Percentiles rank a stretch among this genome's conserved stretches.
phyloP scores from a whole-genome alignment of 2,797 vertebrate species.

The Pipistrellus pygmaeus region DNA sequence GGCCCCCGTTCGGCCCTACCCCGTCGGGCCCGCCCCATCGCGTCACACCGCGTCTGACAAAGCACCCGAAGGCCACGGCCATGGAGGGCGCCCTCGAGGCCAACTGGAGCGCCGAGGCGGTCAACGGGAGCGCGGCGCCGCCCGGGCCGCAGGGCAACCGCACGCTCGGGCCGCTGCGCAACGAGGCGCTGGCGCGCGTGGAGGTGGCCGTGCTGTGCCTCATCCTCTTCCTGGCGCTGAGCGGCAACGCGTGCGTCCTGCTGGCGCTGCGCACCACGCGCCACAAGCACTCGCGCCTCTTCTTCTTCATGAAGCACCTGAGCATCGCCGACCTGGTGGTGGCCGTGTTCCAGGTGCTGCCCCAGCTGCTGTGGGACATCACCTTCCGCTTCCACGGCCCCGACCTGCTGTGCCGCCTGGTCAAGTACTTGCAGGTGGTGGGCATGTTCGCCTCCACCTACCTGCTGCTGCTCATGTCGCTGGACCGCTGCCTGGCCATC shows the following conservation, averaged over 20 bases:
- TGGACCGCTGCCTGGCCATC: slow-evolving; percentile 97
- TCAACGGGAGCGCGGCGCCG: slow-evolving; percentile 14
- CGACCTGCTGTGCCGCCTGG: slow-evolving; percentile 94
- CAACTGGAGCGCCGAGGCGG: slow-evolving; percentile 57
- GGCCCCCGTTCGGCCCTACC: neutral
- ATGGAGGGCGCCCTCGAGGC: slow-evolving; percentile 58
- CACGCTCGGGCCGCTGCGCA: slow-evolving; percentile 92
- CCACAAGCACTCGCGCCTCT: slow-evolving; percentile 96
- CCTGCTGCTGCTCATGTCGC: slow-evolving; percentile 97
- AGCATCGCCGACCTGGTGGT: slow-evolving; percentile 98
- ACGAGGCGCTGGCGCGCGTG: slow-evolving; percentile 97
- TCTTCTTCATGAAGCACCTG: slow-evolving; percentile 99
- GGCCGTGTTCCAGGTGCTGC: slow-evolving; percentile 97
- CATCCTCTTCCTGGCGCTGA: slow-evolving; percentile 94
- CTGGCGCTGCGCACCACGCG: slow-evolving; percentile 94
- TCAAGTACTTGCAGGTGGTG: slow-evolving; percentile 98
- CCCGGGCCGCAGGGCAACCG: slow-evolving; percentile 84
- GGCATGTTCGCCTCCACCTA: slow-evolving; percentile 99
- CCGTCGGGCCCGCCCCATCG: neutral
- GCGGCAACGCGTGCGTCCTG: slow-evolving; percentile 96
- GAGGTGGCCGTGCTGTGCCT: slow-evolving; percentile 95
- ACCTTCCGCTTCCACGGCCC: slow-evolving; percentile 98
- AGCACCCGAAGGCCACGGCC: neutral
- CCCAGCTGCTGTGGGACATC: slow-evolving; percentile 99
- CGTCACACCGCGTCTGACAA: neutral